Evolutionary conservation across 1,140 invertebrate genomes (phyloP).

Genomic region (Zaprionus camerounensis): DNA sequence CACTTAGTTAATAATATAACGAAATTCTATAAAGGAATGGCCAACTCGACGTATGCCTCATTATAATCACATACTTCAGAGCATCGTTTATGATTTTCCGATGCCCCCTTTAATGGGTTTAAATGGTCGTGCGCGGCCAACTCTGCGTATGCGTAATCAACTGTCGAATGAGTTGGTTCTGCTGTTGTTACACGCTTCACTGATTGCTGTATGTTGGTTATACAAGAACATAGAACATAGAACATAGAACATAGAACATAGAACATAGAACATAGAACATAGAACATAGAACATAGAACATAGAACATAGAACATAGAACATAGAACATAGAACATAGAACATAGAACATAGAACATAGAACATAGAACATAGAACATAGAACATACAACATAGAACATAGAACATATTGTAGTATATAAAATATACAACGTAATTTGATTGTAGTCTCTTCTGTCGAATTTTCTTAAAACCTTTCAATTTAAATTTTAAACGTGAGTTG

Average conservation of each 20-base stretch:
- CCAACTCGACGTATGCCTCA: constrained; percentile 24
- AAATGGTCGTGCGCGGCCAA: constrained; percentile 26
- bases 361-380: constrained; percentile 2
- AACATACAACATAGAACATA: background rate
- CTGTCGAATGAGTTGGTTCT: constrained; percentile 1
- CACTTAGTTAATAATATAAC: background rate
- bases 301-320: no score
- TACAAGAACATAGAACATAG: background rate
- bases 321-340: constrained; percentile 2
- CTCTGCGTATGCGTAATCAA: constrained; percentile 64
- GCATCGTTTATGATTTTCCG: constrained; percentile 14
- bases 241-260: no score
- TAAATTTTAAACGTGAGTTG: background rate
- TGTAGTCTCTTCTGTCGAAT: background rate
- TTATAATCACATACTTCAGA: constrained; percentile 49
- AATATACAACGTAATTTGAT: no score
- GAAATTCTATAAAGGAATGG: constrained; percentile 3
- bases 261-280: no score
- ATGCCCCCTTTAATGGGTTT: constrained; percentile 35
- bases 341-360: constrained; percentile 1
- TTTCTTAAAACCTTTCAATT: background rate
- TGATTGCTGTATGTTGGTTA: background rate
- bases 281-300: no score
- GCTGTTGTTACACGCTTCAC: background rate
- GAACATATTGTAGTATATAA: no score